Evolutionary conservation across 2,797 vertebrate species (phyloP).

Genomic region (Xenopus petersii): DNA sequence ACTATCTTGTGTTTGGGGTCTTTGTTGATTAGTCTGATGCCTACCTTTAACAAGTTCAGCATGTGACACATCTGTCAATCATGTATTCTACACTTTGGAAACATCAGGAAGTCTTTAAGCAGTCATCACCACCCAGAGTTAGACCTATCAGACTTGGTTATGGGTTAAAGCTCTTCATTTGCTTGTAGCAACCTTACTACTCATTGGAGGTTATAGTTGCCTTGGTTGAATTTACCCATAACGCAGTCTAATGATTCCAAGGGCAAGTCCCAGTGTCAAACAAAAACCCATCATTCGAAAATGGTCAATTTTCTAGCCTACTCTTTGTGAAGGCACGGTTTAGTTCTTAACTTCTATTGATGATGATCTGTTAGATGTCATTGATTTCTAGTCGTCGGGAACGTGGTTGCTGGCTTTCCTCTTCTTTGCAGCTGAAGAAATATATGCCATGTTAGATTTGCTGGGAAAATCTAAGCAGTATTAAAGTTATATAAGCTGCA

Average conservation of each 20-base stretch:
- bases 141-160: conserved; percentile 9
- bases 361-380: too few species aligned
- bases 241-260: conserved; percentile 8
- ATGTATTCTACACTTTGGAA: neutral
- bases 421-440: too few species aligned
- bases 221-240: conserved; percentile 35
- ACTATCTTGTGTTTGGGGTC: too few species aligned
- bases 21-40: too few species aligned
- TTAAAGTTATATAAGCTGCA: neutral
- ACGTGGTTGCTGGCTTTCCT: too few species aligned
- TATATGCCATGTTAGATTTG: too few species aligned
- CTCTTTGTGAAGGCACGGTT: too few species aligned
- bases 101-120: conserved; percentile 20
- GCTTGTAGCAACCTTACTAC: conserved; percentile 19
- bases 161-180: conserved; percentile 30
- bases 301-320: neutral
- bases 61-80: too few species aligned
- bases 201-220: conserved; percentile 5
- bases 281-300: neutral
- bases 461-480: too few species aligned
- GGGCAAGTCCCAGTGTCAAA: conserved; percentile 2
- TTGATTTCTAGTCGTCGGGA: too few species aligned
- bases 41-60: too few species aligned
- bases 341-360: too few species aligned
- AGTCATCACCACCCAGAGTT: conserved; percentile 19